Evolutionary conservation across 2,797 vertebrate genomes (phyloP).

Genomic region (Typhlichthys subterraneus): DNA sequence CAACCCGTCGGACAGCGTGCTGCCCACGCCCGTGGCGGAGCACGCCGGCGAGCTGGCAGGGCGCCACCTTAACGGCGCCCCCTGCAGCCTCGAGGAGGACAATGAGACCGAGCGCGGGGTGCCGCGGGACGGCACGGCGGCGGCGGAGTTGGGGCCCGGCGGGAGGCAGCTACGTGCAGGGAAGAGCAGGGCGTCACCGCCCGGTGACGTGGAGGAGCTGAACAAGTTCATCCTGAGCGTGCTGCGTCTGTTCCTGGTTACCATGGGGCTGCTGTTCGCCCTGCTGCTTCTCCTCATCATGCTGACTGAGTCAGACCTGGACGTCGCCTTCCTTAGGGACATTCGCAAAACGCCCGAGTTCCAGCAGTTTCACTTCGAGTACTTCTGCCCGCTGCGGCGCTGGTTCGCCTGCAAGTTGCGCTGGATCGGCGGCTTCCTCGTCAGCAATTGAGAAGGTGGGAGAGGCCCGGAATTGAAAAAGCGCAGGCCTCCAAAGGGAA

Average conservation of each 20-base stretch:
- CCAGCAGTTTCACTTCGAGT: constrained; percentile 98
- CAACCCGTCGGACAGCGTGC: constrained; percentile 91
- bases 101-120: constrained; percentile 76
- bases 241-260: constrained; percentile 92
- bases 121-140: constrained; percentile 43
- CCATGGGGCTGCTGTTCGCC: constrained; percentile 90
- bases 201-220: constrained; percentile 86
- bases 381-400: constrained; percentile 97
- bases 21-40: constrained; percentile 90
- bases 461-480: constrained; percentile 16
- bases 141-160: constrained; percentile 46
- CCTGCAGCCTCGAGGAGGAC: constrained; percentile 88
- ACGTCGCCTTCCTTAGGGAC: constrained; percentile 96
- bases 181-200: constrained; percentile 83
- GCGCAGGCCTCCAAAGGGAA: constrained; percentile 22
- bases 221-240: constrained; percentile 94
- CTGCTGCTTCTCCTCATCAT: constrained; percentile 95
- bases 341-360: constrained; percentile 97
- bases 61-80: constrained; percentile 84
- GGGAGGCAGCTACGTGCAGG: constrained; percentile 82
- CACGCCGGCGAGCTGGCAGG: constrained; percentile 84
- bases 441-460: constrained; percentile 71
- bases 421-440: constrained; percentile 86
- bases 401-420: constrained; percentile 96
- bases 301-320: constrained; percentile 96